Evolutionary conservation across 2,797 vertebrate genomes (phyloP), one percentile per base, ranked within the genome.

Genomic region (Coccyzus lansbergi): DNA sequence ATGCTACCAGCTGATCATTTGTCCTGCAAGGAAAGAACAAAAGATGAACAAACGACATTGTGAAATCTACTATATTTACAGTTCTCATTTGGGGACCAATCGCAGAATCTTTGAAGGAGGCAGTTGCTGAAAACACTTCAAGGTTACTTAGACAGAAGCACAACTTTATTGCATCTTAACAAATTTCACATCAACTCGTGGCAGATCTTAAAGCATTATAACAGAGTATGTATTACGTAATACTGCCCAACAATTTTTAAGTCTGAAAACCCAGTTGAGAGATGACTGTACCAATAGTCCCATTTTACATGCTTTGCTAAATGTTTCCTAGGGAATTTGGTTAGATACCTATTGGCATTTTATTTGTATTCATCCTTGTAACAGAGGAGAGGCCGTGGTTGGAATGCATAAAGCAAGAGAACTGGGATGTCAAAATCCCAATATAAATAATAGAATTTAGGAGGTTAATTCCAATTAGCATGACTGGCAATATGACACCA

Each of bases 1-100:
- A 99, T 11, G 99, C 98, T 96, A 99, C 99, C 65, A 99, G 98
- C 97, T 99, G 99, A 96, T 99, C 98, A 52, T 99, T 99, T 70
- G 98, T 99, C 98, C 99, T 99, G 97, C 38, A 48, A 88, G 84
- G 40, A 93, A 96, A 95, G 19, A 86, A 88, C 93, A 88, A 71
- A 95, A 83, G 95, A 46, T 44, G 53, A 55, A 83, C 85, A 87
- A 51, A 62, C 88, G 14, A 80, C 52, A 55, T 15, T 31, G 28
- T 8, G 40, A 82, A 33, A 22, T 3, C 3, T 25, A 20, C 19
- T 16, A 22, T 9, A 7, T 33, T 38, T 20, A 33, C 14, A 72
- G 34, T 56, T 68, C 34, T 79, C 53, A 24, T n/a, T 5, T 55
- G 33, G 48, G 51, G 29, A 72, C 36, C 42, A 15, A 40, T 29